These are phyloP conservation scores for Bombus fervidus DNA, from an alignment of 1,140 invertebrate species.

Conservation along the genomic window DNA sequence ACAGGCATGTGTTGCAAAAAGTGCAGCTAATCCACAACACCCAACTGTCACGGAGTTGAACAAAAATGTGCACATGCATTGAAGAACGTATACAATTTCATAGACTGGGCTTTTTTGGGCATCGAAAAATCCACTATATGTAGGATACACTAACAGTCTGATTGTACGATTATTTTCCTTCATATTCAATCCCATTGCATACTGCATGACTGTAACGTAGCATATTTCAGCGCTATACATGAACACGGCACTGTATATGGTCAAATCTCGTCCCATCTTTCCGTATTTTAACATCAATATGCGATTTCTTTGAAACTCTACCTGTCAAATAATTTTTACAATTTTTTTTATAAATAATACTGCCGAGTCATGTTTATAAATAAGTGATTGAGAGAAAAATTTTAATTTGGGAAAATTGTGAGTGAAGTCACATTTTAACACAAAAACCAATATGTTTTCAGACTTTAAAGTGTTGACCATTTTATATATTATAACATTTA, in stretches of 20 bases:
- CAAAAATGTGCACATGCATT: conserved; percentile 46
- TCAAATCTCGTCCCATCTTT: conserved; percentile 48
- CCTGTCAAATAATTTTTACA: conserved; percentile 22
- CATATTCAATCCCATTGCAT: not conserved
- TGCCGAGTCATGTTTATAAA: too few species aligned
- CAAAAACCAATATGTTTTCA: too few species aligned
- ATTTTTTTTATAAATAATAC: not conserved
- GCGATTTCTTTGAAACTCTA: not conserved
- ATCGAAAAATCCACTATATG: conserved; percentile 39
- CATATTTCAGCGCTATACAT: conserved; percentile 54
- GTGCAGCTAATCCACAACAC: conserved; percentile 21
- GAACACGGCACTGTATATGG: conserved; percentile 41
- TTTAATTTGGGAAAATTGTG: too few species aligned
- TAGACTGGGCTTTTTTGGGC: conserved; percentile 46
- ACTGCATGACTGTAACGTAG: conserved; percentile 38
- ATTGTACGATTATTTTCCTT: conserved; percentile 51
- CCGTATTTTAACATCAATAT: conserved; percentile 56
- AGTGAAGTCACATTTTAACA: too few species aligned
- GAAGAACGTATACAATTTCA: conserved; percentile 53
- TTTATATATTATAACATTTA: too few species aligned
- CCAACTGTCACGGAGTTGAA: conserved; percentile 26
- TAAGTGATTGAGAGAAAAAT: too few species aligned
- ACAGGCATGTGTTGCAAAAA: not conserved
- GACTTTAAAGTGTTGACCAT: too few species aligned
- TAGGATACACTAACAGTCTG: conserved; percentile 51